Base-by-base conservation (phyloP, 2,113 vertebrate genomes). In the Tursiops truncatus region DNA sequence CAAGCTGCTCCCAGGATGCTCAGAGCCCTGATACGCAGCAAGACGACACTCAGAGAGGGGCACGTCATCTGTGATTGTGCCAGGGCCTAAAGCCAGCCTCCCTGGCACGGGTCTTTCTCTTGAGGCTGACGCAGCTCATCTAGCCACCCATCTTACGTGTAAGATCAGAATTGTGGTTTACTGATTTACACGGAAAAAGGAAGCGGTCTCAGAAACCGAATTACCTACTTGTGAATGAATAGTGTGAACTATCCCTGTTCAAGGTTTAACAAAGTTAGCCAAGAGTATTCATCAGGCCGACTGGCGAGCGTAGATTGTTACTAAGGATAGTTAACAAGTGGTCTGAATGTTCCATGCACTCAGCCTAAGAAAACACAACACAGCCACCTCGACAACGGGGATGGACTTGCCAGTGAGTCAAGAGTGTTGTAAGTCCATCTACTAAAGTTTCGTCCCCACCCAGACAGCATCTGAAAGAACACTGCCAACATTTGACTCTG, bases 11-110 rank as follows among this genome's bases (percentile, higher is more conserved):
- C 82, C 47, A 21, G 50, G 82, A 74, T 9, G 67, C 47, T 56
- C 25, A 28, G 33, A 1, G 3, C 21, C 26, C 76, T 77, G 10
- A 76, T 3, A 50, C 2, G 9, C 44, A 50, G 18, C 10, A 23
- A 50, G 17, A 31, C 0, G 70, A 84, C 14, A 13, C 56, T 11
- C 18, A 12, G 38, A 47, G 10, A n/a, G n/a, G 1, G 2, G 5
- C 1, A 1, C 0, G 6, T 50, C 38, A 28, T 41, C 60, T 25
- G 13, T 1, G 26, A 33, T 0, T 20, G 10, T 8, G 11, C 4
- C 6, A 63, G 36, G 65, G 8, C 4, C 81, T 28, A 25, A 68
- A 11, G 12, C 14, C 84, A n/a, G 47, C 12, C 17, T 8, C 33
- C 8, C 0, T 3, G 7, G 3, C 18, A 0, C 5, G 26, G 17